Evolutionary conservation across 2,113 vertebrate species (phyloP).

Genomic region (Antechinus stuartii): DNA sequence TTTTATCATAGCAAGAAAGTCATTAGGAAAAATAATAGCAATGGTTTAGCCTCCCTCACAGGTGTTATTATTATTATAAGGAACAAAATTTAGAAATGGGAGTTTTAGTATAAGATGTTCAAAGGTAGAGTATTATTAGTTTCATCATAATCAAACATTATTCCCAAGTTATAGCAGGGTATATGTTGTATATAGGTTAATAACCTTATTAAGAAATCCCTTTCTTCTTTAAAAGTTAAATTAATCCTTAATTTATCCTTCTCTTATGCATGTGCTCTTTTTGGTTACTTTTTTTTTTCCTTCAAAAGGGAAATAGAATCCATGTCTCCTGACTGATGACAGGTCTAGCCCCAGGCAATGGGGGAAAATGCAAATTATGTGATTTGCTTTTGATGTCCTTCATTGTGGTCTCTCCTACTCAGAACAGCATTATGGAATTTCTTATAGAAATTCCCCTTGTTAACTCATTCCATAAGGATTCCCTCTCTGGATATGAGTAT

Average conservation of each 20-base stretch:
- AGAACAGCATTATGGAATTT: neutral
- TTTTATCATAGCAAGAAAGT: neutral
- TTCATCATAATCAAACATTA: neutral
- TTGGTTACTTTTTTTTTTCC: neutral
- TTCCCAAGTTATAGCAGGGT: neutral
- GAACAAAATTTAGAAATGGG: neutral
- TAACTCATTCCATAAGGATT: neutral
- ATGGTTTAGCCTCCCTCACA: neutral
- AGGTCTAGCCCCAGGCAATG: neutral
- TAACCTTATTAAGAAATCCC: neutral
- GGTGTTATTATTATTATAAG: neutral
- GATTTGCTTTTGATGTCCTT: neutral
- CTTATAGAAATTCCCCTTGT: neutral
- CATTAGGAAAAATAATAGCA: neutral
- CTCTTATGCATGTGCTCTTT: neutral
- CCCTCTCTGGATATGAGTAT: neutral
- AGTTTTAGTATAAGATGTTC: neutral
- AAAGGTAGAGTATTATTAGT: neutral
- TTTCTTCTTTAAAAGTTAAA: neutral
- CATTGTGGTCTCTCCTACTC: neutral
- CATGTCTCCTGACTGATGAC: neutral
- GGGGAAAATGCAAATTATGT: neutral
- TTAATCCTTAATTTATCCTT: neutral
- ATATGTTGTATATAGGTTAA: neutral
- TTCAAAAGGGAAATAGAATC: neutral